Percentiles rank a stretch among this genome's conserved stretches.
phyloP scores from a whole-genome alignment of 2,888 invertebrate genomes.

The Lasiommata megera region DNA sequence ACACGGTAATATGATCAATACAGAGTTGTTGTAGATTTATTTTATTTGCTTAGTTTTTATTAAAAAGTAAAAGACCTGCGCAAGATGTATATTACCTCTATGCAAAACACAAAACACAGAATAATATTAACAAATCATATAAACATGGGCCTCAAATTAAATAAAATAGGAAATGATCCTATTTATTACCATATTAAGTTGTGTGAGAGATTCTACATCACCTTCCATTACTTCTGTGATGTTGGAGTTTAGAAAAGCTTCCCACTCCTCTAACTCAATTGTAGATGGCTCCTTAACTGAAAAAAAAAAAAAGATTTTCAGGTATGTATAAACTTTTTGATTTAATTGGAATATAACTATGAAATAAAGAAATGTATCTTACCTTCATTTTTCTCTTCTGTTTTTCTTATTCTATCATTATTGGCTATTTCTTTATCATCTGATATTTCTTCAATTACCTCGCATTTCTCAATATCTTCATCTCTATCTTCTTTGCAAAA shows the following conservation, averaged over 20 bases:
- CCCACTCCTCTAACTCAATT: slow-evolving; percentile 93
- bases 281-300: slow-evolving; percentile 80
- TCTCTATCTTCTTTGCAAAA: slow-evolving; percentile 69
- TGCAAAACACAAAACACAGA: background rate
- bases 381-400: slow-evolving; percentile 64
- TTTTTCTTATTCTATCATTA: slow-evolving; percentile 57
- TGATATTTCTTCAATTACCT: slow-evolving; percentile 65
- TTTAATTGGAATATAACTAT: background rate
- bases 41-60: too few species aligned
- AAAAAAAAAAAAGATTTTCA: too few species aligned
- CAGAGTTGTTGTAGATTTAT: too few species aligned
- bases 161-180: background rate
- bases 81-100: too few species aligned
- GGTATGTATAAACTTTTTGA: background rate
- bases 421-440: slow-evolving; percentile 69
- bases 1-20: too few species aligned
- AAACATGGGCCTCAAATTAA: background rate
- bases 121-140: too few species aligned
- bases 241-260: slow-evolving; percentile 89
- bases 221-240: slow-evolving; percentile 92
- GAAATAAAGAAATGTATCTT: slow-evolving; percentile 17
- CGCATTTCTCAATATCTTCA: slow-evolving; percentile 67
- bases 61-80: too few species aligned
- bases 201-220: slow-evolving; percentile 87
- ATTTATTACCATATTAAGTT: slow-evolving; percentile 82